A percentile compares a stretch with the other conserved stretches of the same genome.
These are phyloP conservation scores for Neogale vison DNA, from an alignment of 2,113 vertebrate species.

Conservation along the genomic window DNA sequence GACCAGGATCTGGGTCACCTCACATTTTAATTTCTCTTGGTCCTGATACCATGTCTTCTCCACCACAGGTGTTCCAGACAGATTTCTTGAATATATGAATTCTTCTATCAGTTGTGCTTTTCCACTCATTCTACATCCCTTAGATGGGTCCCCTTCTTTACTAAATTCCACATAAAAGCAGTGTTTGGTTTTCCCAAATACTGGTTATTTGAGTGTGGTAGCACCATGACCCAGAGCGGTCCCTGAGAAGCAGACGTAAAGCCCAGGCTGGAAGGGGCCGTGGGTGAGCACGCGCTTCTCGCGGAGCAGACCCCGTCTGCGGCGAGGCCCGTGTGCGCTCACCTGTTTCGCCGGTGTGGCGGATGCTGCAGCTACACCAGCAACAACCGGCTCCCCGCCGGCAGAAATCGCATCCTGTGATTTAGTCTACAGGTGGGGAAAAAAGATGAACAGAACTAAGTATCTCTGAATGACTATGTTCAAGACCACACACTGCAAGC, in stretches of 20 bases:
- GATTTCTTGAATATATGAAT: background rate
- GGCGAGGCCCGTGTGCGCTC: background rate
- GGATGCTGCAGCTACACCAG: background rate
- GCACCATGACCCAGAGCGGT: background rate
- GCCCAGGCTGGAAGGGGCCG: background rate
- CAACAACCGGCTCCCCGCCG: background rate
- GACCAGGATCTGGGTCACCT: background rate
- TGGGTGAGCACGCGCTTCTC: fast-evolving
- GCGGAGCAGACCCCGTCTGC: background rate
- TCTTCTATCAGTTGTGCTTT: constrained; percentile 2
- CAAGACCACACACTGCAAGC: background rate
- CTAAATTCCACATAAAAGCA: background rate
- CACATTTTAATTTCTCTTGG: background rate
- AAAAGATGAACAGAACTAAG: background rate
- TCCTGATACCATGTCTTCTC: background rate
- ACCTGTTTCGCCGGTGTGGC: constrained; percentile 50
- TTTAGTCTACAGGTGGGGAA: constrained; percentile 46
- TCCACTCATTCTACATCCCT: background rate
- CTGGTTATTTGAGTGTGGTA: background rate
- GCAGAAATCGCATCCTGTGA: background rate
- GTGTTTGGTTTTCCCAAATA: background rate
- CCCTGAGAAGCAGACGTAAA: background rate
- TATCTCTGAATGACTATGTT: background rate
- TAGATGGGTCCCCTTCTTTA: background rate
- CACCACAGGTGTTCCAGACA: background rate